Evolutionary conservation across 2,888 invertebrate species (phyloP), one percentile per base, ranked within the genome.

Genomic region (Hyppa rectilinea): DNA sequence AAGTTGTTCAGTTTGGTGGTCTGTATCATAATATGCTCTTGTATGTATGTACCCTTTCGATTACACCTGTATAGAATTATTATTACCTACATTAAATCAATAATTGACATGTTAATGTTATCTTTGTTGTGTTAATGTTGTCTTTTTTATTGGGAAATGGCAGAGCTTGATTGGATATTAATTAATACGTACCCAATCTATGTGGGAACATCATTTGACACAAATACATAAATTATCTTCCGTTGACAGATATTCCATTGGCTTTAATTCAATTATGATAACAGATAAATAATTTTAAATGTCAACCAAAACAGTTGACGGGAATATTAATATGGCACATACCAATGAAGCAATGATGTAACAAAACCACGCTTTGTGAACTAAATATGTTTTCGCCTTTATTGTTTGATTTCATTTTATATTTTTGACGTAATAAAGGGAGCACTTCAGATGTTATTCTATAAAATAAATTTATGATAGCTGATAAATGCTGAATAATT

Each of bases 351-450:
- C 5, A 31, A 45, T 62, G 34, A 65, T 26, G 29, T 47, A 9
- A 43, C 31, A 23, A 36, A 64, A 58, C 53, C 34, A 3, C 47
- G 17, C 2, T 12, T 58, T 55, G 38, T 53, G 29, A 56, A 29
- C 50, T 55, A 61, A 80, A 52, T 81, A 65, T 70, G 53, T 70
- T 67, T 65, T 65, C 20, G 36, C 56, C 12, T 50, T 45, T 69
- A 50, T 26, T 2, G 7, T 36, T 31, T 9, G 10, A 49, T 58
- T 52, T 52, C 31, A 55, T 70, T 70, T 67, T n/a, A 40, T 50
- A 49, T 55, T 58, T 40, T 31, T 4, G 4, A 40, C 47, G 36
- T 6, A 43, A 23, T 68, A 17, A 70, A 62, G 45, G 56, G 47
- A 63, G 52, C 14, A 40, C 12, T 38, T 14, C 7, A 58, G 0